phyloP scores from a whole-genome alignment of 2,797 vertebrate species.

The Meda fulgida region DNA sequence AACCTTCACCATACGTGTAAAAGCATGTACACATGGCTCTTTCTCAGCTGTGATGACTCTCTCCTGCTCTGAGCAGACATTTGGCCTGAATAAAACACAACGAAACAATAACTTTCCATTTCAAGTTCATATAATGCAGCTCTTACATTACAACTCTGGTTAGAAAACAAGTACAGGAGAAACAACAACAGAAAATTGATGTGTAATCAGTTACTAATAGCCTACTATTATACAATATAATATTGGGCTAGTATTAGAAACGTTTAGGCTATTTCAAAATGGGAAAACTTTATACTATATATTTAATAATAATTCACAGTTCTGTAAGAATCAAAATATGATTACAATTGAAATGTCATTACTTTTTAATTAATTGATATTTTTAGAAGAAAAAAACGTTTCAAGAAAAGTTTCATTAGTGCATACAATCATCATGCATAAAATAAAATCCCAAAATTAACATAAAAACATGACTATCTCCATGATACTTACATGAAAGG shows the following conservation, averaged over 20 bases:
- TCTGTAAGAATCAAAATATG: background rate
- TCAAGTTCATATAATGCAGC: background rate
- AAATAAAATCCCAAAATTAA: no score
- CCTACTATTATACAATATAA: background rate
- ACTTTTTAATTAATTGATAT: background rate
- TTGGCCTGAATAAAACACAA: constrained; percentile 71
- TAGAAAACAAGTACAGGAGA: no score
- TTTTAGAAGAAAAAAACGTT: background rate
- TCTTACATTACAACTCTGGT: background rate
- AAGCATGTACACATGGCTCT: constrained; percentile 72
- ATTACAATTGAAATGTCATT: background rate
- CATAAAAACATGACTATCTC: background rate
- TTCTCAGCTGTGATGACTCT: constrained; percentile 68
- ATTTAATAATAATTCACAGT: background rate
- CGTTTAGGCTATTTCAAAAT: background rate
- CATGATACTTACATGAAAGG: constrained; percentile 49
- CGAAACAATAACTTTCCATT: background rate
- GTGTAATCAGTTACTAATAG: background rate
- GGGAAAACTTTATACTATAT: background rate
- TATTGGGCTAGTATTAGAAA: background rate
- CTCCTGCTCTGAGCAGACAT: constrained; percentile 74
- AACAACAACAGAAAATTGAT: background rate
- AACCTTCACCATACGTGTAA: constrained; percentile 64
- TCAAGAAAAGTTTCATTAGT: background rate
- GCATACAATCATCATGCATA: background rate